A percentile compares a stretch with the other conserved stretches of the same genome.
Evolutionary conservation across 1,140 invertebrate genomes (phyloP).

Genomic region (Venturia canescens): DNA sequence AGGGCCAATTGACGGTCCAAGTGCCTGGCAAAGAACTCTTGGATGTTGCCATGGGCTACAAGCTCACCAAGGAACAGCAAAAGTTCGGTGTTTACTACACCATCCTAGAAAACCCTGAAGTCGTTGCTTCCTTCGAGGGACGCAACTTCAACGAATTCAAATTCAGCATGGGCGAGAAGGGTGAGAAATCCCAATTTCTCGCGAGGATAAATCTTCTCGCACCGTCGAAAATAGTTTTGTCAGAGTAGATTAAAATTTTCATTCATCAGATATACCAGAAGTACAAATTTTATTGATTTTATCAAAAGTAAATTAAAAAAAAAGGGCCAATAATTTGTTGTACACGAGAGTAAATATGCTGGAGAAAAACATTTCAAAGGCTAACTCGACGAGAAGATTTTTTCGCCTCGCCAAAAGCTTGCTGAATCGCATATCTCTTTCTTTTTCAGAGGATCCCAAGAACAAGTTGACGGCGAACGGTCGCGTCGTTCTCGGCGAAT

Average conservation of each 20-base stretch:
- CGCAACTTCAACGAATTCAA: conserved; percentile 79
- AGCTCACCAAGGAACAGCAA: conserved; percentile 75
- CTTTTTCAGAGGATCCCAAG: conserved; percentile 72
- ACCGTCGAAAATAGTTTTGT: too few species aligned
- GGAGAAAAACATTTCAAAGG: too few species aligned
- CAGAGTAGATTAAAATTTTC: too few species aligned
- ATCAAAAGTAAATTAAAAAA: too few species aligned
- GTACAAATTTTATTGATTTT: too few species aligned
- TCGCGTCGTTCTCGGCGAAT: conserved; percentile 81
- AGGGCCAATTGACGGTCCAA: conserved; percentile 74
- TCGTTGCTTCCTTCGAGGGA: conserved; percentile 74
- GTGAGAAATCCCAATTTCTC: conserved; percentile 65
- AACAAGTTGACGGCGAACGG: conserved; percentile 78
- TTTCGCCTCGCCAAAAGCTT: too few species aligned
- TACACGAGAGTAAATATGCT: too few species aligned
- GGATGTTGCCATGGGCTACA: conserved; percentile 72
- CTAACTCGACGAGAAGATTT: too few species aligned
- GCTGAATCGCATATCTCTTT: conserved; percentile 36
- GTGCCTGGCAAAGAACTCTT: conserved; percentile 78
- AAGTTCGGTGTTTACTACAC: conserved; percentile 76
- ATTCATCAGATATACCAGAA: too few species aligned
- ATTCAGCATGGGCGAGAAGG: conserved; percentile 75
- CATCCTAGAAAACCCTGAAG: conserved; percentile 75
- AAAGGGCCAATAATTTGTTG: too few species aligned
- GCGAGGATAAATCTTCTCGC: too few species aligned